These are phyloP conservation scores for Eulemur rubriventer DNA, from an alignment of 2,797 vertebrate species.

Conservation along the genomic window DNA sequence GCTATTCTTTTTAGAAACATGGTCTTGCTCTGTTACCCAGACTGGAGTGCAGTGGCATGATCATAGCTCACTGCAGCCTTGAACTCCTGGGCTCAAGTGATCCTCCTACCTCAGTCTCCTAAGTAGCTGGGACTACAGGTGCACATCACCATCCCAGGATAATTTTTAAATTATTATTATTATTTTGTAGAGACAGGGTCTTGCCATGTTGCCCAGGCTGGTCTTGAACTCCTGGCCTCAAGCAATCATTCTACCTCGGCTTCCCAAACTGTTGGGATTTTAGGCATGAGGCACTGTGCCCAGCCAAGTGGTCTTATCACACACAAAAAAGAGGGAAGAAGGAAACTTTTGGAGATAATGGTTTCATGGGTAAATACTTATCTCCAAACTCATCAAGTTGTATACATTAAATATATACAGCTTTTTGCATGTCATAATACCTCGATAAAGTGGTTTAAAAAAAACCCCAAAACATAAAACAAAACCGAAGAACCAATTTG, in stretches of 20 bases:
- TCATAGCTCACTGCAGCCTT: background rate
- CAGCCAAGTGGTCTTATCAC: background rate
- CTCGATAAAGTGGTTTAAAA: background rate
- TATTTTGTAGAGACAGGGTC: background rate
- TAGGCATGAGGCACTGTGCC: background rate
- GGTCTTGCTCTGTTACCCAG: background rate
- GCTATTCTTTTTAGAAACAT: background rate
- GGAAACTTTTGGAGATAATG: background rate
- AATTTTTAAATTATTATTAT: background rate
- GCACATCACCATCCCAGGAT: background rate
- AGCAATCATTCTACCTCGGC: background rate
- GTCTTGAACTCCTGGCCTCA: background rate
- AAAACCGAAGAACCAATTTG: background rate
- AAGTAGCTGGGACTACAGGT: background rate
- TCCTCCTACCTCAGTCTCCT: background rate
- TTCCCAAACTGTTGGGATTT: background rate
- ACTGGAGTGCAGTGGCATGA: background rate
- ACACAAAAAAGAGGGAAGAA: background rate
- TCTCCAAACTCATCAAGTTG: background rate
- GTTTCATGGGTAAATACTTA: background rate
- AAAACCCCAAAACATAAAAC: background rate
- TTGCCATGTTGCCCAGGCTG: background rate
- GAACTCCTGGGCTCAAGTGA: background rate
- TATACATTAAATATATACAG: background rate
- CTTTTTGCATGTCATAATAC: background rate